Evolutionary conservation across 2,888 invertebrate genomes (phyloP), one percentile per base, ranked within the genome.

Genomic region (Agapetus fuscipes): DNA sequence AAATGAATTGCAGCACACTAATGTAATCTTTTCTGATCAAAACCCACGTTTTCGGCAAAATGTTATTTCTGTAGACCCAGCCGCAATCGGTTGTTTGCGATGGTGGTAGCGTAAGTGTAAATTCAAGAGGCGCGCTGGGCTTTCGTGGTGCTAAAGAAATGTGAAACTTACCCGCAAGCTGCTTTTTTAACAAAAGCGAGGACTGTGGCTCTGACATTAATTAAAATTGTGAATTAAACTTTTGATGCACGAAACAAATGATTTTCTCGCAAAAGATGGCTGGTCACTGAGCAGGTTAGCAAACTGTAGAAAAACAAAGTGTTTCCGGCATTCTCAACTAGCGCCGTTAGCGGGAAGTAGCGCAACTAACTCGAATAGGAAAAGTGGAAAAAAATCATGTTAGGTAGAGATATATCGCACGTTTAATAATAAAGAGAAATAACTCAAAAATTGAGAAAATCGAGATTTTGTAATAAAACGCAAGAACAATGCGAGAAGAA

Each of bases 101-200:
- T 4, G n/a, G n/a, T n/a, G n/a, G n/a, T n/a, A n/a, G n/a, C n/a
- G n/a, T n/a, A 12, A 11, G 28, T 28, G 13, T 20, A 20, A 20
- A 4, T 20, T 9, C 20, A 4, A 6, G 20, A 6, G 20, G 4
- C 9, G 20, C 20, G 9, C 9, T 20, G 20, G n/a, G n/a, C n/a
- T 9, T 20, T 20, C 20, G 20, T 20, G 20, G n/a, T n/a, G n/a
- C n/a, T n/a, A n/a, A n/a, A n/a, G n/a, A n/a, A n/a, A n/a, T n/a
- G n/a, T n/a, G 68, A 80, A 38, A 59, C 75, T 72, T 78, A 90
- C 91, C 91, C 81, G 90, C 88, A 75, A 91, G 77, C 76, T 91
- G 91, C 80, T 91, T 91, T 74, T 87, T 83, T 72, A 91, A 78
- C 89, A 79, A 51, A 76, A 75, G 50, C 62, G 81, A 45, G 68